Evolutionary conservation across 1,140 invertebrate species (phyloP).

Genomic region (Apis dorsata): DNA sequence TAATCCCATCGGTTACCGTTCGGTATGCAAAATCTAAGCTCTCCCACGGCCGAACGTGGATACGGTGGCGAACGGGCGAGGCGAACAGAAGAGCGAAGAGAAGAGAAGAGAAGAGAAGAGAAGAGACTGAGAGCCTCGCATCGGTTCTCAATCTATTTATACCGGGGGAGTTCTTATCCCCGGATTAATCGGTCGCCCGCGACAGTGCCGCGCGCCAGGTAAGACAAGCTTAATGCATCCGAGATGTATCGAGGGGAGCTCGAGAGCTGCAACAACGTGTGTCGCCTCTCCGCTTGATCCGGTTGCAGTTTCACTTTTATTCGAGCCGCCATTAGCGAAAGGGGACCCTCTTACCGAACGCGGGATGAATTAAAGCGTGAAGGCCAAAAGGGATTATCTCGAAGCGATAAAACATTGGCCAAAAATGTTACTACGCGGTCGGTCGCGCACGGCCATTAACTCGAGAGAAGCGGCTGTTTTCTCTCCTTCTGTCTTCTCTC

Average conservation of each 20-base stretch:
- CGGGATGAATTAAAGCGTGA: slow-evolving; percentile 60
- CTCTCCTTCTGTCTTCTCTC: not conserved
- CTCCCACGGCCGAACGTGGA: slow-evolving; percentile 21
- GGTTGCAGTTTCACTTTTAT: slow-evolving; percentile 52
- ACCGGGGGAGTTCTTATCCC: slow-evolving; percentile 62
- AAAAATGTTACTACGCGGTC: slow-evolving; percentile 60
- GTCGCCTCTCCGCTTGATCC: slow-evolving; percentile 46
- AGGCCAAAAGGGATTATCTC: slow-evolving; percentile 56
- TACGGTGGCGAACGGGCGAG: slow-evolving; percentile 8
- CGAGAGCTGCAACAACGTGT: slow-evolving; percentile 48
- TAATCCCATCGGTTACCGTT: slow-evolving; percentile 63
- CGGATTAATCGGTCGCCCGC: slow-evolving; percentile 65
- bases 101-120: not conserved
- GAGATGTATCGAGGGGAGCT: slow-evolving; percentile 26
- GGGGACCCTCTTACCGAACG: not conserved
- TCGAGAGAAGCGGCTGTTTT: not conserved
- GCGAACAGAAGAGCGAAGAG: not conserved
- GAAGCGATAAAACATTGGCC: slow-evolving; percentile 61
- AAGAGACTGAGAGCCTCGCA: slow-evolving; percentile 5
- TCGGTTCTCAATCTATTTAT: slow-evolving; percentile 64
- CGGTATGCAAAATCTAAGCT: slow-evolving; percentile 57
- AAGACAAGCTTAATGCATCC: slow-evolving; percentile 67
- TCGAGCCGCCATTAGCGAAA: slow-evolving; percentile 56
- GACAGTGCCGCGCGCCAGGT: slow-evolving; percentile 52
- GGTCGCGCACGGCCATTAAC: slow-evolving; percentile 54